Evolutionary conservation across 2,888 invertebrate species (phyloP).

Genomic region (Blera fallax): DNA sequence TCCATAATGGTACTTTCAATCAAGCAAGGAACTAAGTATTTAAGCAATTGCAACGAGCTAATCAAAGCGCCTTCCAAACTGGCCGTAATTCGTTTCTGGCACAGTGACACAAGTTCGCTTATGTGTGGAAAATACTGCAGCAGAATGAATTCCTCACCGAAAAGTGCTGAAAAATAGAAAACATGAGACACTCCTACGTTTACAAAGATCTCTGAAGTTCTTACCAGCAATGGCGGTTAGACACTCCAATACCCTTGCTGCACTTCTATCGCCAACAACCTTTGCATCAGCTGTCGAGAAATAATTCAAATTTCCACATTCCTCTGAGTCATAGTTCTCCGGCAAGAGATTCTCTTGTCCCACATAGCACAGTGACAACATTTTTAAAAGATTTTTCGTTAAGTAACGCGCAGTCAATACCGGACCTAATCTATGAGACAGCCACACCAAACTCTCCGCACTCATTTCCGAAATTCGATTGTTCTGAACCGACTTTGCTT

Average conservation of each 20-base stretch:
- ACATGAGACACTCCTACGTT: not conserved
- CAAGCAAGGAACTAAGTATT: slow-evolving; percentile 90
- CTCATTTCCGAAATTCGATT: slow-evolving; percentile 92
- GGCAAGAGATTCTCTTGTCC: slow-evolving; percentile 89
- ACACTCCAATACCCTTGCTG: slow-evolving; percentile 94
- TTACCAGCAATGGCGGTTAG: slow-evolving; percentile 92
- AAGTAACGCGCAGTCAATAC: slow-evolving; percentile 95
- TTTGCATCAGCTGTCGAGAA: slow-evolving; percentile 86
- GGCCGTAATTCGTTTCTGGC: slow-evolving; percentile 89
- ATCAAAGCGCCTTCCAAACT: slow-evolving; percentile 95
- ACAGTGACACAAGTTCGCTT: slow-evolving; percentile 91
- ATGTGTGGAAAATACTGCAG: slow-evolving; percentile 95
- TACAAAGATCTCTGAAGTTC: slow-evolving; percentile 71
- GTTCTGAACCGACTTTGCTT: slow-evolving; percentile 79
- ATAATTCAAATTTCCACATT: slow-evolving; percentile 83
- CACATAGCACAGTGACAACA: slow-evolving; percentile 96
- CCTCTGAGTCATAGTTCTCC: slow-evolving; percentile 80
- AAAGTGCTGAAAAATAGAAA: slow-evolving; percentile 84
- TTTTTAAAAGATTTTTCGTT: slow-evolving; percentile 94
- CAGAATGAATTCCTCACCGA: slow-evolving; percentile 93
- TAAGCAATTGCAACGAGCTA: slow-evolving; percentile 90
- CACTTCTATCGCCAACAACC: slow-evolving; percentile 90
- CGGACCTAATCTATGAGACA: slow-evolving; percentile 96
- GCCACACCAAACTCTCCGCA: slow-evolving; percentile 93
- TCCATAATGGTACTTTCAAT: slow-evolving; percentile 94